Base-by-base conservation (phyloP, 64 coral and sea anemone genomes). In the Montipora cactus region DNA sequence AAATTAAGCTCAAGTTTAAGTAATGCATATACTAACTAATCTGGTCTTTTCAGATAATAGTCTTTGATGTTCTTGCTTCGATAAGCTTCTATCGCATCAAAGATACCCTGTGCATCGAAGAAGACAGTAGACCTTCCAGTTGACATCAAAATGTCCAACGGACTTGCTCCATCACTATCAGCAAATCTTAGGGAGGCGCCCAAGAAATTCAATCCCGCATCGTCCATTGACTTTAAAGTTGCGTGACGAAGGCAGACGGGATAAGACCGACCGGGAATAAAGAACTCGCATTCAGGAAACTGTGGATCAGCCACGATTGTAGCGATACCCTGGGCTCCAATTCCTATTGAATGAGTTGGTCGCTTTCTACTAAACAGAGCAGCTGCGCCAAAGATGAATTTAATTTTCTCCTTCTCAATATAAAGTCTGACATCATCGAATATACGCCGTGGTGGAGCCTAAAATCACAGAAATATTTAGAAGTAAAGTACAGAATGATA, bases 191-290 rank as follows among this genome's bases (percentile, higher is more conserved):
- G 74, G 0, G 96, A 48, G 5, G 96, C 96, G 15, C 86, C 76
- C 83, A 85, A 74, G 19, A 93, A 95, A 46, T 98, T 87, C 46
- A 82, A 80, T 61, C 19, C 80, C 22, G 90, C 93, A 69, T 98
- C 93, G 12, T 98, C 96, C 0, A 87, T 82, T 45, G 6, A 68
- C 4, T 69, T 9, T 0, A 90, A 9, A 83, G 78, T 93, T 18
- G 96, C 64, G 80, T 98, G 96, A 59, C 96, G 96, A 55, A 98
- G 90, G 16, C 96, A 91, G 49, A 98, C 62, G 7, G 62, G 66
- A 11, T 95, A 98, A 7, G 93, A 87, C 59, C 18, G 59, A 4
- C 90, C 90, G 28, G 96, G 85, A 49, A 90, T 90, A 19, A 98
- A 93, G 21, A 98, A 98, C 75, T 95, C 81, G 28, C 92, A 88